A percentile compares a stretch with the other conserved stretches of the same genome.
Conservation (phyloP, 2,888 invertebrate species). For the Suillia variegata region DNA sequence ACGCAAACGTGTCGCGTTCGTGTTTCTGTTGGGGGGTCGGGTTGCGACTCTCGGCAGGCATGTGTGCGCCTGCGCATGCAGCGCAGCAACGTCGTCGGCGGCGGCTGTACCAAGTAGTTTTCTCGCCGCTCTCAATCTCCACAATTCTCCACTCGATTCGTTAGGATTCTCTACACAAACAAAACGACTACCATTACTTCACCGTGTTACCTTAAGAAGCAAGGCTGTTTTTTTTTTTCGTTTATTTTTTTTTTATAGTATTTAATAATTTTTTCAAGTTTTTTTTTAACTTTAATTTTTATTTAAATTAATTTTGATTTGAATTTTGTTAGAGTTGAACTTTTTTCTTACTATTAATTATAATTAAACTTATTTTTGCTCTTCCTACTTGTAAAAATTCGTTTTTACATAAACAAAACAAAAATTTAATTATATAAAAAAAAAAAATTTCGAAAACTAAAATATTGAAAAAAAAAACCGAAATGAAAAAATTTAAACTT, state of each 20-base stretch:
- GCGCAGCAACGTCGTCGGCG: no score
- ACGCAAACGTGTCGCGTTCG: no score
- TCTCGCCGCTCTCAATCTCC: no score
- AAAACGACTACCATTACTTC: no score
- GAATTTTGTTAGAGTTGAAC: background rate
- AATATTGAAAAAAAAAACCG: background rate
- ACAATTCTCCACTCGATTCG: no score
- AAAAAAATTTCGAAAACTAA: background rate
- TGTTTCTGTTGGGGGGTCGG: no score
- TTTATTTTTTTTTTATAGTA: background rate
- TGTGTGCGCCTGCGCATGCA: no score
- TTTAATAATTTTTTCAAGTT: background rate
- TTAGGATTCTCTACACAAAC: no score
- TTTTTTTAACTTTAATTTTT: background rate
- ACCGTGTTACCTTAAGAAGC: no score
- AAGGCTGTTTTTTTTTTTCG: background rate
- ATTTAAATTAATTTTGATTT: background rate
- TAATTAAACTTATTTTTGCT: background rate
- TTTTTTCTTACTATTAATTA: background rate
- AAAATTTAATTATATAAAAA: background rate
- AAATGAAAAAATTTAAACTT: constrained; percentile 6
- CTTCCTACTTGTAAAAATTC: background rate
- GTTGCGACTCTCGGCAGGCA: no score
- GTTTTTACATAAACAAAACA: background rate
- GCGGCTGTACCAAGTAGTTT: no score